Percentiles rank a stretch among this genome's conserved stretches.
phyloP scores from a whole-genome alignment of 2,888 invertebrate genomes.

The Thalpophila matura region DNA sequence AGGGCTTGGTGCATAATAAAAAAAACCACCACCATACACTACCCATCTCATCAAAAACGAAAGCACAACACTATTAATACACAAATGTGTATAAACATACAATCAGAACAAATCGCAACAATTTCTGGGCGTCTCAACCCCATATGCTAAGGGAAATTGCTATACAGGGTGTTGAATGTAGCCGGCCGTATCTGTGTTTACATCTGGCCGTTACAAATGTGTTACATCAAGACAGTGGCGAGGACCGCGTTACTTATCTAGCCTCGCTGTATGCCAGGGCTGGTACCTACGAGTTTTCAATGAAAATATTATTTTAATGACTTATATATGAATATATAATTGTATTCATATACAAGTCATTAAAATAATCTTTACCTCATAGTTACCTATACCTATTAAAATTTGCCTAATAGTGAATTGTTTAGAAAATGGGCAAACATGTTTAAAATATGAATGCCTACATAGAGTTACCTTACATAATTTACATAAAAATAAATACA shows the following conservation, averaged over 20 bases:
- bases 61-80: conserved; percentile 46
- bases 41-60: conserved; percentile 19
- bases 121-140: conserved; percentile 62
- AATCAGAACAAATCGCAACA: conserved; percentile 68
- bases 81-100: conserved; percentile 42
- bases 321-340: too few species aligned
- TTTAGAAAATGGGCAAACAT: too few species aligned
- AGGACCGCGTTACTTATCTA: conserved; percentile 82
- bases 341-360: too few species aligned
- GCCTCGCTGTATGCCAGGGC: conserved; percentile 69
- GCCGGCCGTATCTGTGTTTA: conserved; percentile 81
- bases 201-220: conserved; percentile 88
- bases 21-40: neutral
- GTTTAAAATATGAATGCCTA: too few species aligned
- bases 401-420: too few species aligned
- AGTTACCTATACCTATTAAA: too few species aligned
- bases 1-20: too few species aligned
- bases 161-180: conserved; percentile 77
- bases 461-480: too few species aligned
- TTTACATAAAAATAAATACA: too few species aligned
- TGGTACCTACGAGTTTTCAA: conserved; percentile 44
- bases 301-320: neutral
- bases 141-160: conserved; percentile 73
- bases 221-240: conserved; percentile 85
- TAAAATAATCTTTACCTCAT: too few species aligned